Conservation (phyloP, 2,113 vertebrate species). For the Calyptomena viridis region DNA sequence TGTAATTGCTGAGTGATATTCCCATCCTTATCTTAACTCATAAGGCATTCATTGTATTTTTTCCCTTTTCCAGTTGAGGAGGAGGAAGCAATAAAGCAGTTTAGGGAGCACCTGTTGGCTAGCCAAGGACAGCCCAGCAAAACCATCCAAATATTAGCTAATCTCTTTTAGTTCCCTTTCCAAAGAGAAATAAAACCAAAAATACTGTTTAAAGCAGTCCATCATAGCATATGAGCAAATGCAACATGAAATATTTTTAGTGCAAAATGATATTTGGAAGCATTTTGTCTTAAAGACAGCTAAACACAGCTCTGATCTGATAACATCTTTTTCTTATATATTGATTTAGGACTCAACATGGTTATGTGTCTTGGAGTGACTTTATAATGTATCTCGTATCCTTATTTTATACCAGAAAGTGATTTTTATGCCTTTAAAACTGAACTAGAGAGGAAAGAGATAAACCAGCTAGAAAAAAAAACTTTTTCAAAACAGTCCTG, state of each 20-base stretch:
- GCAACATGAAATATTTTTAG: neutral
- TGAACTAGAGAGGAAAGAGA: no score
- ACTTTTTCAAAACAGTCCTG: no score
- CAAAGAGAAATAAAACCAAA: neutral
- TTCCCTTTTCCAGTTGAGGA: neutral
- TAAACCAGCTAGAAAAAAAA: no score
- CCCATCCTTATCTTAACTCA: neutral
- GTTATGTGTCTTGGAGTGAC: no score
- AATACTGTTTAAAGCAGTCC: neutral
- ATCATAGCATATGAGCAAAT: neutral
- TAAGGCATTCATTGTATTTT: neutral
- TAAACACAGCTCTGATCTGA: neutral
- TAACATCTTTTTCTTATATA: neutral
- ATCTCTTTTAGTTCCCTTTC: neutral
- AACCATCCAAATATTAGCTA: neutral
- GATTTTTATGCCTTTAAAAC: no score
- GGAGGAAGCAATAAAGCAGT: neutral
- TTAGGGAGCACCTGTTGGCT: neutral
- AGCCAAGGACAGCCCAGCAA: neutral
- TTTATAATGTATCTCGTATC: no score
- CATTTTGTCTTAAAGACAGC: neutral
- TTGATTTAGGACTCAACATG: neutral
- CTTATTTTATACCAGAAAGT: no score
- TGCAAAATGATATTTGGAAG: neutral
- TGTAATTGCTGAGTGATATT: neutral